These are phyloP conservation scores for Polypedilum vanderplanki DNA, from an alignment of 1,140 invertebrate species.

Conservation along the genomic window DNA sequence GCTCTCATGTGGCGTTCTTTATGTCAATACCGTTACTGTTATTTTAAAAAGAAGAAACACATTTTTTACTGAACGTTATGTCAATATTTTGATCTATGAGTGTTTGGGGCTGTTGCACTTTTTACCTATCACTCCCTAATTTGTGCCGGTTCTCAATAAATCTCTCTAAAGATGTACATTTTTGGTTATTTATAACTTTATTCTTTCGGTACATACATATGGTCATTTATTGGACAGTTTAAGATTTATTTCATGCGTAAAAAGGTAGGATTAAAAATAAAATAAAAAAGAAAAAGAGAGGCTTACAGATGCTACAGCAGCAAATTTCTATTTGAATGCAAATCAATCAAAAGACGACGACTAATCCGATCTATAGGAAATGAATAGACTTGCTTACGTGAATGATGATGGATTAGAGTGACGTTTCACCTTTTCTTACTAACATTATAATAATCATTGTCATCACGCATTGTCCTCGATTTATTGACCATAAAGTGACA, in stretches of 20 bases:
- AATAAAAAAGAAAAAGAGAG: too few relatives aligned
- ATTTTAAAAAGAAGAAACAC: not conserved
- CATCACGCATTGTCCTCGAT: not conserved
- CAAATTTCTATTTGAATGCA: not conserved
- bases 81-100: slow-evolving; percentile 28
- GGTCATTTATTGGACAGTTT: not conserved
- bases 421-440: not conserved
- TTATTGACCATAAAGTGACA: slow-evolving; percentile 16
- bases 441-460: slow-evolving; percentile 4
- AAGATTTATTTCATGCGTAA: too few relatives aligned
- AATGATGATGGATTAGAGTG: slow-evolving; percentile 1
- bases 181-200: slow-evolving; percentile 27
- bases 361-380: not conserved
- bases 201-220: not conserved
- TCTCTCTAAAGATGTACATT: not conserved
- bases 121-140: not conserved
- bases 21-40: slow-evolving; percentile 8
- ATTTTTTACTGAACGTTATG: not conserved
- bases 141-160: not conserved
- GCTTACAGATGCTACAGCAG: too few relatives aligned
- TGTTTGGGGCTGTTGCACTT: not conserved
- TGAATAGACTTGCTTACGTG: slow-evolving; percentile 23
- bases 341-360: slow-evolving; percentile 8
- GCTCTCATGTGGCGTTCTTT: slow-evolving; percentile 14
- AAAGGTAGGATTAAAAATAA: too few relatives aligned